Percentiles rank a stretch among this genome's conserved stretches.
phyloP scores from a whole-genome alignment of 2,888 invertebrate genomes.

The Sisyra nigra region DNA sequence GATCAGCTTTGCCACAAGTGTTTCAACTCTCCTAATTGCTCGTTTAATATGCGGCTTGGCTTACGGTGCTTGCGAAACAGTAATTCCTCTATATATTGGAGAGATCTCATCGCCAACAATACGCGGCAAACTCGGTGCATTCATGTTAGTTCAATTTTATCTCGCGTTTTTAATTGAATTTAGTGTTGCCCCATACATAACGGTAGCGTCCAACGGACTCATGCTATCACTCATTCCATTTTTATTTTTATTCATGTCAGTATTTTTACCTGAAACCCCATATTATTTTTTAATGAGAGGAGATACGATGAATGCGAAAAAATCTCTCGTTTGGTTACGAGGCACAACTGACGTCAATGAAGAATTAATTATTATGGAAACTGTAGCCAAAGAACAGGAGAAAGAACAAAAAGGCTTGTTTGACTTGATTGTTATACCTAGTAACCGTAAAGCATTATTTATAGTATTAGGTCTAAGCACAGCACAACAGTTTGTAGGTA shows the following conservation, averaged over 20 bases:
- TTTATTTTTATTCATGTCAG: neutral
- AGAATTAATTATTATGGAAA: too few species aligned
- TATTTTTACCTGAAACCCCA: conserved; percentile 5
- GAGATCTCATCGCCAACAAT: conserved; percentile 32
- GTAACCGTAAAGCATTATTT: conserved; percentile 38
- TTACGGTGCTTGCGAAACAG: conserved; percentile 15
- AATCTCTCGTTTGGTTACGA: neutral
- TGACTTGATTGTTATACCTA: conserved; percentile 31
- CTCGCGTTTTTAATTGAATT: conserved; percentile 30
- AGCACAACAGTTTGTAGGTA: conserved; percentile 31
- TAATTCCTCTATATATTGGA: conserved; percentile 32
- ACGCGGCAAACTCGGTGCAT: conserved; percentile 31
- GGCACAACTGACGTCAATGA: conserved; percentile 9
- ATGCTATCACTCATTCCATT: conserved; percentile 21
- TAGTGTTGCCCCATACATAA: conserved; percentile 22
- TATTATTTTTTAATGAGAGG: conserved; percentile 4
- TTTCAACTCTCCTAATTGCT: conserved; percentile 31
- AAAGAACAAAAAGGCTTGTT: too few species aligned
- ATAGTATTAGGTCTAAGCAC: conserved; percentile 36
- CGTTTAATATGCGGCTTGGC: conserved; percentile 38
- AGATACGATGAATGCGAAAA: neutral
- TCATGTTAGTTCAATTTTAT: conserved; percentile 31
- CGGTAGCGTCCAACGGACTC: conserved; percentile 27
- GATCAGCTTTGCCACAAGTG: conserved; percentile 35
- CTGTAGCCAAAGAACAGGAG: too few species aligned